Evolutionary conservation across 2,797 vertebrate genomes (phyloP).

Genomic region (Hylomyscus alleni): DNA sequence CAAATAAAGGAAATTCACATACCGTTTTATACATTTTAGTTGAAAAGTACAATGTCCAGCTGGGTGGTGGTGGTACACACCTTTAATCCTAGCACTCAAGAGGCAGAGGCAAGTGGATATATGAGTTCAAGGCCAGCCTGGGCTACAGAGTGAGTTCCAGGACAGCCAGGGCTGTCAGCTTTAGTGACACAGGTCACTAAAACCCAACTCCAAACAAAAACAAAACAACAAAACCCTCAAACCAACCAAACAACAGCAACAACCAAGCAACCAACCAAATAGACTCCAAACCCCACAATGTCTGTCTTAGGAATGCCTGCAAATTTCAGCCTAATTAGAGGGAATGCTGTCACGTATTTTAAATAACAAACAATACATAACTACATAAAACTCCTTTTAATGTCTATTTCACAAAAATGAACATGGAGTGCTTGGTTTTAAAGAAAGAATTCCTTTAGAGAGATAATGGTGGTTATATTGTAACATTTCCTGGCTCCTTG

Average conservation of each 20-base stretch:
- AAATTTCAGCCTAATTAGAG: conserved; percentile 73
- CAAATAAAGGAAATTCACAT: conserved; percentile 75
- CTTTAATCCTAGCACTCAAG: background rate
- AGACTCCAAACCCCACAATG: background rate
- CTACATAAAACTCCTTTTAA: conserved; percentile 82
- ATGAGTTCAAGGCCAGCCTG: background rate
- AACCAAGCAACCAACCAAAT: background rate
- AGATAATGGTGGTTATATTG: conserved; percentile 68
- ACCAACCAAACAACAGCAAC: no score
- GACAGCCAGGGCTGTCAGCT: background rate
- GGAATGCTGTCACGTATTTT: conserved; percentile 77
- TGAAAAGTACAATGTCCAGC: conserved; percentile 31
- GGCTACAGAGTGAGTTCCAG: background rate
- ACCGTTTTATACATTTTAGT: conserved; percentile 72
- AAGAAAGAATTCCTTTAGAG: conserved; percentile 84
- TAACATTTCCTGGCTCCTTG: conserved; percentile 82
- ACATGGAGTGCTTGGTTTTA: conserved; percentile 83
- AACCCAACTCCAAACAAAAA: background rate
- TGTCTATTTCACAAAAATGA: conserved; percentile 82
- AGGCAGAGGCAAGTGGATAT: background rate
- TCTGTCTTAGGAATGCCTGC: conserved; percentile 82
- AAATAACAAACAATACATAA: conserved; percentile 84
- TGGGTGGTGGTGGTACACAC: fast-evolving
- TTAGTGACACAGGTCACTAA: background rate
- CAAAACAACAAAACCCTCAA: background rate